Evolutionary conservation across 2,888 invertebrate species (phyloP).

Genomic region (Philopedon plagiatum): DNA sequence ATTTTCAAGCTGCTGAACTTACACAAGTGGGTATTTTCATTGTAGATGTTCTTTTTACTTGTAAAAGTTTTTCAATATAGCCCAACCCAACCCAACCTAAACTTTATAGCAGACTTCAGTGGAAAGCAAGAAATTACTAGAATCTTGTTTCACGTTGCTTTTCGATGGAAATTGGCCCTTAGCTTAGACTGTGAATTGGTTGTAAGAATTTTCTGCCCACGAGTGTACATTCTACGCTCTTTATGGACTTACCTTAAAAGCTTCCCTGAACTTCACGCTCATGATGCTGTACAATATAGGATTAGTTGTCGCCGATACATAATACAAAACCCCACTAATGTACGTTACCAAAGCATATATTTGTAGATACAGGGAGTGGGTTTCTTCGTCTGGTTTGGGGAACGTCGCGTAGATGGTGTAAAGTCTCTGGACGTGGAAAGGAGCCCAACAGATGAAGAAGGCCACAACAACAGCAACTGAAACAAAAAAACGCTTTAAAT

Average conservation of each 20-base stretch:
- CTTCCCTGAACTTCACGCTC: constrained; percentile 93
- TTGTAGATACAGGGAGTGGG: constrained; percentile 58
- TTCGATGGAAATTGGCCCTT: too few relatives aligned
- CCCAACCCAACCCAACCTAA: too few relatives aligned
- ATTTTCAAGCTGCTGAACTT: too few relatives aligned
- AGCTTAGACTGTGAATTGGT: too few relatives aligned
- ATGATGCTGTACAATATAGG: constrained; percentile 94
- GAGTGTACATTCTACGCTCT: too few relatives aligned
- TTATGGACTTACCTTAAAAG: constrained; percentile 81
- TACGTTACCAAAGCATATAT: constrained; percentile 76
- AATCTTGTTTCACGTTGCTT: too few relatives aligned
- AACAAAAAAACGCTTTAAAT: constrained; percentile 59
- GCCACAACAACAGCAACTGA: constrained; percentile 91
- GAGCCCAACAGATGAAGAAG: constrained; percentile 91
- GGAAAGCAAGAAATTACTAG: too few relatives aligned
- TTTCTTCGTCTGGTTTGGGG: constrained; percentile 60
- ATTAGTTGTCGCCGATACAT: constrained; percentile 92
- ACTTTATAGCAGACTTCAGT: too few relatives aligned
- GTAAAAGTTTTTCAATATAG: too few relatives aligned
- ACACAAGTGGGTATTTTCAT: too few relatives aligned
- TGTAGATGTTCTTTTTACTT: too few relatives aligned
- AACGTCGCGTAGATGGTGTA: constrained; percentile 79
- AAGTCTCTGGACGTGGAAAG: constrained; percentile 92
- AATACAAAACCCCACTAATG: constrained; percentile 90
- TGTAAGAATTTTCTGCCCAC: too few relatives aligned